phyloP scores from a whole-genome alignment of 2,888 invertebrate genomes.

The Epinotia ramella region DNA sequence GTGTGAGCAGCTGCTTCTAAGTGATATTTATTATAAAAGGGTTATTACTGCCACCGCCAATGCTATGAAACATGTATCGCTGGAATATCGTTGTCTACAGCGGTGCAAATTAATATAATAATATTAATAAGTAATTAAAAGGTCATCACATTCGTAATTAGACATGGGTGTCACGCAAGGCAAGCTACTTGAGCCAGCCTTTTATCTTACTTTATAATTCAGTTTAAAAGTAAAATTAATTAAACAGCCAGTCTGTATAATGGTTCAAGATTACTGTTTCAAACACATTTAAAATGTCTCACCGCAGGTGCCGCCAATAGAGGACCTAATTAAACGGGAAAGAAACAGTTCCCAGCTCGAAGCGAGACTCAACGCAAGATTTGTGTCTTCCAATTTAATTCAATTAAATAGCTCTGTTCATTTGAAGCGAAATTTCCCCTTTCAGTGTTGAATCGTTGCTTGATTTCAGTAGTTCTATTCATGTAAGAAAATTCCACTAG shows the following conservation, averaged over 20 bases:
- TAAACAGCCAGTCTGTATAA: background rate
- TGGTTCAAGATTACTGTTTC: conserved; percentile 22
- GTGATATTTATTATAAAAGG: background rate
- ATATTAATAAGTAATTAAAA: no score
- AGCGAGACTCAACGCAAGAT: conserved; percentile 64
- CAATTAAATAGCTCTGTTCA: conserved; percentile 30
- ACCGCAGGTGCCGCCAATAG: conserved; percentile 76
- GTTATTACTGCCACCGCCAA: background rate
- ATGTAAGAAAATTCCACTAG: conserved; percentile 1
- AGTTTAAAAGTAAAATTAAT: background rate
- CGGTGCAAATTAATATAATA: no score
- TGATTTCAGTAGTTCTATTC: conserved; percentile 46
- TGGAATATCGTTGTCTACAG: no score
- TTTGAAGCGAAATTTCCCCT: conserved; percentile 11
- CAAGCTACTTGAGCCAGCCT: background rate
- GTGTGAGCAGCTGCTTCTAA: background rate
- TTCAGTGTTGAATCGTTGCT: conserved; percentile 11
- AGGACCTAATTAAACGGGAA: conserved; percentile 73
- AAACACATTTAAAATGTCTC: conserved; percentile 53
- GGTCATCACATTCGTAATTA: background rate
- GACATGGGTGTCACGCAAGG: background rate
- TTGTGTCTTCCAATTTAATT: conserved; percentile 51
- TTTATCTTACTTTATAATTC: background rate
- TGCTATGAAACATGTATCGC: background rate
- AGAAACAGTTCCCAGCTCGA: conserved; percentile 67